Conservation (phyloP, 53 echinoderm and acorn worm species). For the Antedon mediterranea region DNA sequence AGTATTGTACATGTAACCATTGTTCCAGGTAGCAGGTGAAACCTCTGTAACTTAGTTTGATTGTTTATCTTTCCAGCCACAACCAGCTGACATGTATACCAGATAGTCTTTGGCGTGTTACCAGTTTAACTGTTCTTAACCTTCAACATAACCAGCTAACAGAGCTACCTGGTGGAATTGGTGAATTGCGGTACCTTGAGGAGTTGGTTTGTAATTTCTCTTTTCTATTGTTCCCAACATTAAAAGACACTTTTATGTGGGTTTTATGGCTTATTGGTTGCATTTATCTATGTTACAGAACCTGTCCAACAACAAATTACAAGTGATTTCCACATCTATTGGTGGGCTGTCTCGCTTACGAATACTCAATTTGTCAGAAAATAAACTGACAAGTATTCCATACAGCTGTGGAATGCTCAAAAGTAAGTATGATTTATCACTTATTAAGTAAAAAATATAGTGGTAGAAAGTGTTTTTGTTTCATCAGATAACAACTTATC, state of each 20-base stretch:
- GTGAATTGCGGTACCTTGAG: constrained; percentile 50
- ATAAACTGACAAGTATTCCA: constrained; percentile 40
- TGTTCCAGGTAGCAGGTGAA: no score
- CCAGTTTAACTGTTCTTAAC: constrained; percentile 50
- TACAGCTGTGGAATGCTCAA: constrained; percentile 66
- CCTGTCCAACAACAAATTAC: constrained; percentile 68
- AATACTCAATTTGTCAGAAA: constrained; percentile 53
- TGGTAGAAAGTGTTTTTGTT: no score
- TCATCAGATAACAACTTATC: no score
- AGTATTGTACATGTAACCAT: not conserved
- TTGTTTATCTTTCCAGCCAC: constrained; percentile 69
- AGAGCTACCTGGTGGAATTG: constrained; percentile 53
- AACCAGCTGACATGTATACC: constrained; percentile 67
- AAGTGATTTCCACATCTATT: constrained; percentile 42
- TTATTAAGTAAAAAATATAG: no score
- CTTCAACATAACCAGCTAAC: constrained; percentile 66
- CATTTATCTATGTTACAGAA: constrained; percentile 28
- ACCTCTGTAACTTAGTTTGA: no score
- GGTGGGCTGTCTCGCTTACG: constrained; percentile 57
- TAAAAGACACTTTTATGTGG: no score
- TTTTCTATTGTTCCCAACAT: no score
- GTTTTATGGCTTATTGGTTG: no score
- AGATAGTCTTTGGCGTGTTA: constrained; percentile 34
- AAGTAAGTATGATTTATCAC: constrained; percentile 31
- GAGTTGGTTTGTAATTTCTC: constrained; percentile 13